Evolutionary conservation across 1,140 invertebrate genomes (phyloP).

Genomic region (Polypedilum pembai): DNA sequence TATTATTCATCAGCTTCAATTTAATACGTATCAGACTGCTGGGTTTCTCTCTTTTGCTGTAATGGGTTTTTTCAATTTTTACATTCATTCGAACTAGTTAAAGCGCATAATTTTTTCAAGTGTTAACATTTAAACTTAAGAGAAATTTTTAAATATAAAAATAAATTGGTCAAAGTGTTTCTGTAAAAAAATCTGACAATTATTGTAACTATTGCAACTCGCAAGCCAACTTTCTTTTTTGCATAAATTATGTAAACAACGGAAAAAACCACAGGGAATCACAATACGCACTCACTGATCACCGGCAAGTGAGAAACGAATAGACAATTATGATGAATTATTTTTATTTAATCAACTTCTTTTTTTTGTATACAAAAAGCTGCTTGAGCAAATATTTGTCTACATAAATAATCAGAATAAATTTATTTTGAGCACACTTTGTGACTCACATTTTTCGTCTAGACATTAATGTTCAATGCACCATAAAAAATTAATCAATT

Average conservation of each 20-base stretch:
- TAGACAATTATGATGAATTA: background rate
- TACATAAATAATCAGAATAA: no score
- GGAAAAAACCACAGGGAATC: background rate
- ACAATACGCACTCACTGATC: background rate
- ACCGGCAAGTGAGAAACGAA: background rate
- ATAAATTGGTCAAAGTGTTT: no score
- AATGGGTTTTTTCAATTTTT: no score
- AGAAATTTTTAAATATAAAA: no score
- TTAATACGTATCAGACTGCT: no score
- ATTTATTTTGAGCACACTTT: no score
- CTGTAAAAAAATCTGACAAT: no score
- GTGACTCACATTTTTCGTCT: background rate
- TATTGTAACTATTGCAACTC: background rate
- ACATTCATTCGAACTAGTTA: no score
- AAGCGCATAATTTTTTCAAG: no score
- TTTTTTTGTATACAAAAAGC: background rate
- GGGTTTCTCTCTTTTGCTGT: no score
- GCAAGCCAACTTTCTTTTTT: background rate
- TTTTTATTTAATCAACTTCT: background rate
- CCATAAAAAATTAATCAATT: background rate
- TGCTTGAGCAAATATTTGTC: background rate
- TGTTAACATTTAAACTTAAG: no score
- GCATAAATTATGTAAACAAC: constrained; percentile 18
- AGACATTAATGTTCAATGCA: background rate
- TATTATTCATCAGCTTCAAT: no score